Evolutionary conservation across 2,797 vertebrate genomes (phyloP).

Genomic region (Sebastes taczanowskii): DNA sequence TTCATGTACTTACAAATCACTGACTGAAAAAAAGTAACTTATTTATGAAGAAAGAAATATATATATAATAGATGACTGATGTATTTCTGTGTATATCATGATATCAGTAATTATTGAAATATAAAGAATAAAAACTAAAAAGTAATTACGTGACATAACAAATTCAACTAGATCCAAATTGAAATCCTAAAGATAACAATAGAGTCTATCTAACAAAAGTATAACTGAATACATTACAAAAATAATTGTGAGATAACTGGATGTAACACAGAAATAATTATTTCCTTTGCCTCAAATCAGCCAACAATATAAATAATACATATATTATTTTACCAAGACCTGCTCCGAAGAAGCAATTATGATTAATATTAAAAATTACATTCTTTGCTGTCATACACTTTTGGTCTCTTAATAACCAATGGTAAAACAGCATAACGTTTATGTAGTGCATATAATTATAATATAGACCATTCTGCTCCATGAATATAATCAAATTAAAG

Average conservation of each 20-base stretch:
- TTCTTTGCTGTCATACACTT: neutral
- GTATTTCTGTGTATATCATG: neutral
- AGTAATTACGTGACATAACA: neutral
- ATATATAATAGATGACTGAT: neutral
- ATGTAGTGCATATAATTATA: neutral
- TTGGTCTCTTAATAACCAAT: neutral
- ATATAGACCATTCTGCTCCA: neutral
- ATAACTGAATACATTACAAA: neutral
- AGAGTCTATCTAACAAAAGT: neutral
- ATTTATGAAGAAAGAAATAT: neutral
- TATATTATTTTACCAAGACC: neutral
- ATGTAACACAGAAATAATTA: neutral
- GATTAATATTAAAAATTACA: neutral
- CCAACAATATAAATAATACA: neutral
- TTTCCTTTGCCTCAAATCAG: neutral
- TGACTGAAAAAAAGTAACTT: neutral
- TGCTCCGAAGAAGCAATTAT: neutral
- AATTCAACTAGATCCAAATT: neutral
- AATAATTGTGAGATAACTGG: neutral
- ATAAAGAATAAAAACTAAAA: neutral
- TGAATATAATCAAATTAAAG: neutral
- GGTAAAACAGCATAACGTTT: neutral
- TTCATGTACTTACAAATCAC: constrained; percentile 10
- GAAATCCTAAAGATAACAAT: neutral
- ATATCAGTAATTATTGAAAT: neutral